Evolutionary conservation across 2,113 vertebrate species (phyloP).

Genomic region (Hypanus sabinus): DNA sequence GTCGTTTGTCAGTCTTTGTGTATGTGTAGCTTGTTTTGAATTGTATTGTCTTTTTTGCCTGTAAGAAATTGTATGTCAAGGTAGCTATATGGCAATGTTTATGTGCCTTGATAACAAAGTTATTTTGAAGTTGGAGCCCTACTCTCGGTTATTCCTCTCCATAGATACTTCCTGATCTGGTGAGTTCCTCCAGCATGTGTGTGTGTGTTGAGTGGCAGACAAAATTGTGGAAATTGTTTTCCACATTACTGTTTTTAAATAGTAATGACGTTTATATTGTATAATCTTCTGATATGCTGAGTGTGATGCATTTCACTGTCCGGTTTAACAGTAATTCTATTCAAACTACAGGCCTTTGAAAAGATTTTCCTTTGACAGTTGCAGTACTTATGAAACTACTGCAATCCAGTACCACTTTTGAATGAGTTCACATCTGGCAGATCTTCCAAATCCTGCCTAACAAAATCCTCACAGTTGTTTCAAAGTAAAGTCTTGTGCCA

Average conservation of each 20-base stretch:
- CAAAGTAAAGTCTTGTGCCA: background rate
- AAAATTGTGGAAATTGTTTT: background rate
- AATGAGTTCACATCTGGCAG: background rate
- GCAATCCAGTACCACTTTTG: background rate
- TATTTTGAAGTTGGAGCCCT: too few relatives aligned
- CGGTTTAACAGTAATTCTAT: background rate
- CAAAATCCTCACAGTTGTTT: background rate
- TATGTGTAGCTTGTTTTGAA: too few relatives aligned
- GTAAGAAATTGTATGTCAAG: too few relatives aligned
- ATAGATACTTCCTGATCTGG: too few relatives aligned
- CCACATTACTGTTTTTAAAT: background rate
- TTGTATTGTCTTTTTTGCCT: too few relatives aligned
- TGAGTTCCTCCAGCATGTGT: too few relatives aligned
- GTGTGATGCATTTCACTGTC: background rate
- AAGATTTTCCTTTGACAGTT: background rate
- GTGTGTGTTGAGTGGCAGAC: too few relatives aligned
- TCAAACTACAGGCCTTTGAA: background rate
- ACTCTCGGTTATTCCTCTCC: too few relatives aligned
- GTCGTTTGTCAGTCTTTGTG: too few relatives aligned
- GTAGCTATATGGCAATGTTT: too few relatives aligned
- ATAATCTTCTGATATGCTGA: background rate
- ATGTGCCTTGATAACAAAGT: too few relatives aligned
- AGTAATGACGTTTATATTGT: background rate
- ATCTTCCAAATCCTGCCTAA: background rate
- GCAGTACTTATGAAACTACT: background rate